Percentiles rank a stretch among this genome's conserved stretches.
phyloP scores from a whole-genome alignment of 1,140 invertebrate genomes.

The Zaprionus nigranus region DNA sequence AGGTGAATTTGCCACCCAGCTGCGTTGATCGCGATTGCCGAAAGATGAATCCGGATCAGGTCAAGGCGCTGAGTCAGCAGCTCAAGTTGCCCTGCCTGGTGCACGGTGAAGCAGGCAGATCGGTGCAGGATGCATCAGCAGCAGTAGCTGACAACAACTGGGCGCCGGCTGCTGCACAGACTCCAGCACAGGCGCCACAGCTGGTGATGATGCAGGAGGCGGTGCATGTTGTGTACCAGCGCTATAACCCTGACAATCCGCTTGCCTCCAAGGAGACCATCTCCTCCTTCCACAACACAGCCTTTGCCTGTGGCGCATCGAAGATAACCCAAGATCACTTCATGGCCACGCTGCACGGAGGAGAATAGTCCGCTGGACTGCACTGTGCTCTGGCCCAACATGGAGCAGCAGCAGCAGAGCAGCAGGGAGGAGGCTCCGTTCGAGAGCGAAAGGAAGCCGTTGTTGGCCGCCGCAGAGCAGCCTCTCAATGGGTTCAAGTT shows the following conservation, averaged over 20 bases:
- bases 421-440: background rate
- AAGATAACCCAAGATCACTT: conserved; percentile 37
- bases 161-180: background rate
- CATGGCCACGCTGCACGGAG: conserved; percentile 32
- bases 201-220: conserved; percentile 42
- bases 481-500: background rate
- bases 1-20: conserved; percentile 53
- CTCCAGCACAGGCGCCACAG: background rate
- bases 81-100: conserved; percentile 25
- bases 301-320: background rate
- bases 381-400: conserved; percentile 34
- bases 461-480: background rate
- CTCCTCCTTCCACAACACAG: conserved; percentile 17
- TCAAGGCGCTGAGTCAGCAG: conserved; percentile 23
- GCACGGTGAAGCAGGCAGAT: background rate
- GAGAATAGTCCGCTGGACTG: conserved; percentile 35
- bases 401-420: background rate
- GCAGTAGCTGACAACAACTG: background rate
- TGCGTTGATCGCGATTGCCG: background rate
- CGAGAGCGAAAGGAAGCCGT: background rate
- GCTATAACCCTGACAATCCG: background rate
- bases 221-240: conserved; percentile 29
- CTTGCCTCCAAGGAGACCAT: conserved; percentile 2
- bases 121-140: background rate
- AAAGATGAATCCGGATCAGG: conserved; percentile 16